Evolutionary conservation across 2,113 vertebrate genomes (phyloP), one percentile per base, ranked within the genome.

Genomic region (Larimichthys crocea): DNA sequence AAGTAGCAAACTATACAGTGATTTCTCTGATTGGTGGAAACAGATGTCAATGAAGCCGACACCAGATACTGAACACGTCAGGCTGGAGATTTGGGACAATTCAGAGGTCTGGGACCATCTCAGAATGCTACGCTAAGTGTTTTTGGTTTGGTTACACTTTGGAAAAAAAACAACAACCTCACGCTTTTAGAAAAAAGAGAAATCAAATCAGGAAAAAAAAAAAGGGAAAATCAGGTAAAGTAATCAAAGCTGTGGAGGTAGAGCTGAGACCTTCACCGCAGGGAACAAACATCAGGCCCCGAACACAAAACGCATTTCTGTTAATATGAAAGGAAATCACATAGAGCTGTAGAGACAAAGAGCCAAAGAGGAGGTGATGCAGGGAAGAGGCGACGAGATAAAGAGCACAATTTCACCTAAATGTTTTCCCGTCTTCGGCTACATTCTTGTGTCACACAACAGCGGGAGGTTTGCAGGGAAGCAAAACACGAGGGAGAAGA

Each of bases 311-410:
- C 61, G 61, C 67, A 62, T 63, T 72, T 80, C 20, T 62, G 55
- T 24, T 62, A 29, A 72, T 55, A 57, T 44, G 64, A 86, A 29
- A 69, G 49, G 71, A 86, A 85, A 85, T 82, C 48, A 26, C 83
- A 79, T 4, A 5, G 72, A 68, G 50, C 46, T 42, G 46, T 22
- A 20, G 65, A 74, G 64, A 49, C 72, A 60, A 65, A 71, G 60
- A 75, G 31, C 52, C 3, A 8, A 8, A 61, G 42, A 14, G 19
- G 53, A 66, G 67, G 63, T 1, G 55, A 76, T 0, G 3, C 46
- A 22, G 0, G 0, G 40, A 44, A 29, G 1, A 26, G 26, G 11
- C 56, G 26, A 35, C 0, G 0, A 57, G 24, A 48, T 12, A 40
- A 72, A 84, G 60, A 35, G 29, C 15, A 62, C 20, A 15, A 78